Evolutionary conservation across 2,113 vertebrate species (phyloP), one percentile per base, ranked within the genome.

Genomic region (Chionomys nivalis): DNA sequence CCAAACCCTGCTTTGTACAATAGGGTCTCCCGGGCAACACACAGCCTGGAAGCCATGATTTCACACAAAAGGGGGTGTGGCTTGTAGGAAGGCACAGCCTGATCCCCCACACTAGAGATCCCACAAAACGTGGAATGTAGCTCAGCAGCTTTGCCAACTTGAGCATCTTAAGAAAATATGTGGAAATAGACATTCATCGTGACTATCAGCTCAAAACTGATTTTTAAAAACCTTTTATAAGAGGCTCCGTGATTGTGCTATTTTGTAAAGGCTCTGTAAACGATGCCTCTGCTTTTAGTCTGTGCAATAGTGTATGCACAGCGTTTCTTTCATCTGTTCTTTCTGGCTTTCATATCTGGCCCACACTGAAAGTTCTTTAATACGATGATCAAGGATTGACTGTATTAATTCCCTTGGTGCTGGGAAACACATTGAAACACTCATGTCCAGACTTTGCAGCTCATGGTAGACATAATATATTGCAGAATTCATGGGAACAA

Each of bases 121-220:
- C 26, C 55, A 58, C 10, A 65, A 70, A 68, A 89, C 33, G 47
- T 21, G 75, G 85, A 87, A 82, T 36, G 55, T 1, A 8, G 75
- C 12, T 78, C 16, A 76, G 90, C 47, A 94, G 77, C 79, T 81
- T 93, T 68, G 39, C 75, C 83, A 24, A 63, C 23, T 2, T 81
- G 76, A 94, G 9, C 3, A n/a, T 81, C 39, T 89, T 94, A 72
- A 91, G 26, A 90, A 91, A 89, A 95, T 52, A 68, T 2, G 7
- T 55, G 1, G 28, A 73, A 66, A 76, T 77, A 78, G 65, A 77
- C 61, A 90, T 65, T 90, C 87, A 39, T 39, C 65, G 75, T 55
- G 86, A 79, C 61, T 72, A 77, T 83, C 33, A 78, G 13, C 12
- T 89, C 77, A 73, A 66, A 28, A 28, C 61, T 42, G 75, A 72